Base-by-base conservation (phyloP, 2,888 invertebrate genomes). In the Leistus spinibarbis region DNA sequence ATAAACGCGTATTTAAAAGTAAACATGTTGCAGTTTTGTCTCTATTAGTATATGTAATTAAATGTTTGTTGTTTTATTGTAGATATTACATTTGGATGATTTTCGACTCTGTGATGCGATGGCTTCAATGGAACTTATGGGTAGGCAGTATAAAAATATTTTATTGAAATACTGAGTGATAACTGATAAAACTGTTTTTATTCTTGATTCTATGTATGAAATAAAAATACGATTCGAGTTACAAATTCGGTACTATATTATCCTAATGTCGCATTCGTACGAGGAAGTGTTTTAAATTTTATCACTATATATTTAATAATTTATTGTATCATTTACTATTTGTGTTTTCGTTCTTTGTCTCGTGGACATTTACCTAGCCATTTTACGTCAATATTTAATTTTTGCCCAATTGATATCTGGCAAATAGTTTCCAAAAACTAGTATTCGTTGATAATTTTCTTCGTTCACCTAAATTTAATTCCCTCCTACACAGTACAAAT, bases 61-160 rank as follows among this genome's bases (percentile, higher is more conserved):
- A 60, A 19, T 23, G 17, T 64, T n/a, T 17, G 3, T 9, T 64
- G 64, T 23, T 64, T 27, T 70, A 65, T 79, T 79, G 69, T 63
- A 80, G 80, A 79, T 79, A 62, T 71, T 76, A 2, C 70, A 79
- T 56, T 7, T 77, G 63, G 60, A 73, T 2, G 78, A 76, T 20
- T 80, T 79, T 66, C 70, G 65, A 19, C 53, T 79, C n/a, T 27
- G 19, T 7, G 72, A 79, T 54, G 77, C 79, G 57, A 69, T 80
- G n/a, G 54, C 72, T 67, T 73, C 78, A 23, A 79, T 81, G 24
- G 80, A 81, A 19, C 75, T 76, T 65, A 69, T 79, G 53, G 70
- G 57, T 17, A 78, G 78, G 56, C 77, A 77, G 60, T 79, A 79
- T 67, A 79, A 77, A 57, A 79, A 79, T 69, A 62, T 77, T 19